Evolutionary conservation across 2,113 vertebrate genomes (phyloP), one percentile per base, ranked within the genome.

Genomic region (Macrotis lagotis): DNA sequence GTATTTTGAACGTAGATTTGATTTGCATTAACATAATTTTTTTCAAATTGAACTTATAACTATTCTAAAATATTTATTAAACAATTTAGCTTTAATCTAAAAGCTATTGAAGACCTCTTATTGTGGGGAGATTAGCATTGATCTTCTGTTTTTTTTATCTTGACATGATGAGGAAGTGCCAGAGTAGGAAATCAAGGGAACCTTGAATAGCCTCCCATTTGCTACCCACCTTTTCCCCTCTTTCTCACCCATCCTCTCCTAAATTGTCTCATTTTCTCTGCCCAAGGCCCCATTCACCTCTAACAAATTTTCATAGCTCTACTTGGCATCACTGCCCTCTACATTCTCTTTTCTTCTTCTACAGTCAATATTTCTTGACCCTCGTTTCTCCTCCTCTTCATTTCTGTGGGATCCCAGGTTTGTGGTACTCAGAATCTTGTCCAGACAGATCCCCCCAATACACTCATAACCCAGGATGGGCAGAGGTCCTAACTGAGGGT

Each of bases 81-180:
- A 83, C 66, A 44, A n/a, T 83, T 44, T 83, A 24, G 7, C 66
- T 44, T 83, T 24, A 83, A 19, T 83, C 66, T 83, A 24, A 44
- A 83, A 83, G 66, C n/a, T 55, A 52, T 92, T 90, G 50, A 95
- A 89, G 52, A 26, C 89, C 51, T 93, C 53, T 95, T 48, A 47
- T 93, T 49, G 93, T 91, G 91, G 24, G 37, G 26, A 19, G 55
- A 6, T 48, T 90, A 55, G 50, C 59, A 37, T 59, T 50, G 28
- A 52, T 31, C 3, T 91, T 90, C 52, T 90, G 0, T 50, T 94
- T 91, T 94, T 91, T 25, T 22, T 83, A 24, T n/a, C 19, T 22
- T 24, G 44, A 83, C 1, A 26, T 55, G 16, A 37, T 44, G 66
- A 83, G 66, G 16, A 83, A 2, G n/a, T n/a, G n/a, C n/a, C n/a